Base-by-base conservation (phyloP, 2,113 vertebrate genomes). In the Uria lomvia region DNA sequence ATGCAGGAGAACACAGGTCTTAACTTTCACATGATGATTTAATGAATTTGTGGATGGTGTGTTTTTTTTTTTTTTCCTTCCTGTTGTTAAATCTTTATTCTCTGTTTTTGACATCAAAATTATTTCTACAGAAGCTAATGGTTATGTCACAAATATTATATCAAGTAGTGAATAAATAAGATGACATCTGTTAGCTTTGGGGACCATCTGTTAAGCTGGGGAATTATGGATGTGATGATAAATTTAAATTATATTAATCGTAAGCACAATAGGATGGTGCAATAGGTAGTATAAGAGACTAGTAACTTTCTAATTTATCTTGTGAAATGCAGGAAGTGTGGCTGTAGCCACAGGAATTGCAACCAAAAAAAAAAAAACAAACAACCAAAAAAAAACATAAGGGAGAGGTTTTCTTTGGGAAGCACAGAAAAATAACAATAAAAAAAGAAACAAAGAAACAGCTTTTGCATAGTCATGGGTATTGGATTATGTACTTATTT, bases 131-230 rank as follows among this genome's bases (percentile, higher is more conserved):
- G 77, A 92, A 94, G 76, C 55, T 95, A 96, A 94, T 93, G 43
- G 74, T 94, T 96, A 73, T 97, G 79, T 96, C 96, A 93, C 75
- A 97, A 97, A 95, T 97, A 97, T 94, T 96, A 93, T 94, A 95
- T 92, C 68, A 94, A 95, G 49, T 92, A 88, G 50, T 67, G 91
- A 94, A 92, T 87, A 95, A 97, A 96, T 88, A 79, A 90, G 70
- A 66, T 97, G 93, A 66, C 96, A 97, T 95, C 96, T 97, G 96
- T 66, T 96, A 91, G 53, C 42, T 94, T 92, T 94, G 78, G 93
- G 52, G 34, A 92, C 95, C 97, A 97, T 96, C 96, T 97, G 97
- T 79, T 95, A 76, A 62, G 34, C 32, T 86, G 26, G 68, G 72
- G 71, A 96, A 96, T 94, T 96, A 96, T 49, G 32, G 53, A 88